These are phyloP conservation scores for Drosophila pseudoobscura DNA, from an alignment of 1,140 invertebrate species.

Conservation along the genomic window DNA sequence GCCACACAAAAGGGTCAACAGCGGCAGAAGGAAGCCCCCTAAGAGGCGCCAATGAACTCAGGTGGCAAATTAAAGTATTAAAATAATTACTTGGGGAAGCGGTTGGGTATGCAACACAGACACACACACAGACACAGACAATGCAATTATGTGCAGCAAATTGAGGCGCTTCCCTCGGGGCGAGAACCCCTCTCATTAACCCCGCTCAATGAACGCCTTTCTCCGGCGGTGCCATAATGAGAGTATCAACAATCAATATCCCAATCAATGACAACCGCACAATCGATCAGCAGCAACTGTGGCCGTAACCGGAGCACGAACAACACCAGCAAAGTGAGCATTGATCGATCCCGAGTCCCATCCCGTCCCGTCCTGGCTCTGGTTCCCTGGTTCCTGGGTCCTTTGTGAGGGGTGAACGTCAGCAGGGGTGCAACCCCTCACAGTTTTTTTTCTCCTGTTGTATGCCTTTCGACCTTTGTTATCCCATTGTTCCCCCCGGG, in stretches of 20 bases:
- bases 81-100: conserved; percentile 54
- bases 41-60: conserved; percentile 63
- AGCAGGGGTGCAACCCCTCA: conserved; percentile 69
- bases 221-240: conserved; percentile 28
- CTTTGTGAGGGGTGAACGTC: conserved; percentile 51
- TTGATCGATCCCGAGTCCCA: conserved; percentile 50
- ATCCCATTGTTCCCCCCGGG: conserved; percentile 17
- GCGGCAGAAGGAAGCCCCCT: not conserved
- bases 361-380: conserved; percentile 9
- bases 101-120: not conserved
- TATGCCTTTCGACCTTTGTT: conserved; percentile 10
- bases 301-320: conserved; percentile 15
- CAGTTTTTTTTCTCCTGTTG: conserved; percentile 39
- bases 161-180: conserved; percentile 36
- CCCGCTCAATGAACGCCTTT: conserved; percentile 5
- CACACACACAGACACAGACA: conserved; percentile 38
- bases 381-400: conserved; percentile 24
- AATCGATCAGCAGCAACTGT: conserved; percentile 57
- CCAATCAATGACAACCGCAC: conserved; percentile 63
- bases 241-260: conserved; percentile 59
- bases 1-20: conserved; percentile 41
- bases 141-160: conserved; percentile 73
- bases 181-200: not conserved
- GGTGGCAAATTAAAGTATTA: conserved; percentile 79
- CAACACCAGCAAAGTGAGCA: conserved; percentile 62